A percentile compares a stretch with the other conserved stretches of the same genome.
Evolutionary conservation across 2,797 vertebrate genomes (phyloP).

Genomic region (Girardinus metallicus): DNA sequence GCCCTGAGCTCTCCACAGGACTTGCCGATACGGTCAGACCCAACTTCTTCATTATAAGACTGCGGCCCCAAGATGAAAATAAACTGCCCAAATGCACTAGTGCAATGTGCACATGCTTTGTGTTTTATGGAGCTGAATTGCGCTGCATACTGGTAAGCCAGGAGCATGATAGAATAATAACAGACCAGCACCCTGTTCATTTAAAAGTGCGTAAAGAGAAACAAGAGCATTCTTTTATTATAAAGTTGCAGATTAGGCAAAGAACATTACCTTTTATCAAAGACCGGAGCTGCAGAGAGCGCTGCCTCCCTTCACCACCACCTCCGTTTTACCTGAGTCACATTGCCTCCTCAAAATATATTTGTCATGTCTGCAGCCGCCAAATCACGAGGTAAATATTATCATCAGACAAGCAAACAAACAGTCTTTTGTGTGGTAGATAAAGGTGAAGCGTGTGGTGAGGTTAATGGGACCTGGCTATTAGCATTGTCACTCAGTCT

Average conservation of each 20-base stretch:
- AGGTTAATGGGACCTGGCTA: slow-evolving; percentile 83
- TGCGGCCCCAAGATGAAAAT: slow-evolving; percentile 60
- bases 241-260: slow-evolving; percentile 65
- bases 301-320: slow-evolving; percentile 39
- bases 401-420: slow-evolving; percentile 85
- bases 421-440: slow-evolving; percentile 82
- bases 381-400: slow-evolving; percentile 82
- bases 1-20: slow-evolving; percentile 66
- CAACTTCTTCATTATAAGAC: slow-evolving; percentile 64
- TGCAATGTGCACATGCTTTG: slow-evolving; percentile 59
- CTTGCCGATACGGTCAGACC: slow-evolving; percentile 56
- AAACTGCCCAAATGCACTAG: slow-evolving; percentile 64
- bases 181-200: slow-evolving; percentile 51
- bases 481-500: slow-evolving; percentile 91
- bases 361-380: slow-evolving; percentile 78
- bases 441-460: slow-evolving; percentile 83
- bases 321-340: slow-evolving; percentile 44
- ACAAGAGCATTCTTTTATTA: slow-evolving; percentile 64
- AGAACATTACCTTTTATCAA: slow-evolving; percentile 69
- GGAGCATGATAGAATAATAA: slow-evolving; percentile 53
- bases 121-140: slow-evolving; percentile 65
- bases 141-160: slow-evolving; percentile 52
- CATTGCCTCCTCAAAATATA: slow-evolving; percentile 73
- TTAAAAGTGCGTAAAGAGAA: slow-evolving; percentile 61
- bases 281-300: slow-evolving; percentile 45